phyloP scores from a whole-genome alignment of 2,888 invertebrate genomes.

The Perizoma affinitatum region DNA sequence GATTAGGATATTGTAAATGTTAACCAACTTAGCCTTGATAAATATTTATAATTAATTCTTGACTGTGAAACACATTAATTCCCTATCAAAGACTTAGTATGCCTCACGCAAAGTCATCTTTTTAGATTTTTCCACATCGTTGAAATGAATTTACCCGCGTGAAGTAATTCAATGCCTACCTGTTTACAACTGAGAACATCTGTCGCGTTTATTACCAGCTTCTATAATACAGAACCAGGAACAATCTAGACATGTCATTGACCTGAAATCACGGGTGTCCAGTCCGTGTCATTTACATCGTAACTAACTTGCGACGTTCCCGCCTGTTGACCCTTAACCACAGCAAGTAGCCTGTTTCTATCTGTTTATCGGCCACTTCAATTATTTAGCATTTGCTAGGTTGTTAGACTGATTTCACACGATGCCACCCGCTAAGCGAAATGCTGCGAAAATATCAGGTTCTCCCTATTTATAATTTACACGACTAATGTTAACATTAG shows the following conservation, averaged over 20 bases:
- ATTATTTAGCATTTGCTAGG: constrained; percentile 59
- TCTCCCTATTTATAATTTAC: no score
- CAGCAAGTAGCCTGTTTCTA: constrained; percentile 65
- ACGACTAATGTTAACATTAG: no score
- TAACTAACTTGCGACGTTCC: constrained; percentile 65
- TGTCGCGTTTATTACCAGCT: constrained; percentile 20
- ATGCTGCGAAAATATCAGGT: neutral
- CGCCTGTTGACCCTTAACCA: constrained; percentile 71
- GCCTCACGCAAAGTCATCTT: no score
- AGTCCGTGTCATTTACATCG: constrained; percentile 59
- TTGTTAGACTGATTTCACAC: constrained; percentile 48
- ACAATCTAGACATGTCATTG: constrained; percentile 60
- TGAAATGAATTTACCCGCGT: neutral
- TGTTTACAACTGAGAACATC: constrained; percentile 18
- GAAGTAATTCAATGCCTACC: constrained; percentile 2
- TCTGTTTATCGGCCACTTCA: constrained; percentile 69
- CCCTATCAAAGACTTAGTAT: no score
- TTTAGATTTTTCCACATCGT: neutral
- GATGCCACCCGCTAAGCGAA: constrained; percentile 1
- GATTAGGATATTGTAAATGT: no score
- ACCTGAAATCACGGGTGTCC: constrained; percentile 75
- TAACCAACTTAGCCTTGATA: no score
- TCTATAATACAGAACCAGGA: constrained; percentile 22
- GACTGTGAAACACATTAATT: no score
- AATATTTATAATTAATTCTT: no score